Evolutionary conservation across 2,113 vertebrate genomes (phyloP).

Genomic region (Cercocebus atys): DNA sequence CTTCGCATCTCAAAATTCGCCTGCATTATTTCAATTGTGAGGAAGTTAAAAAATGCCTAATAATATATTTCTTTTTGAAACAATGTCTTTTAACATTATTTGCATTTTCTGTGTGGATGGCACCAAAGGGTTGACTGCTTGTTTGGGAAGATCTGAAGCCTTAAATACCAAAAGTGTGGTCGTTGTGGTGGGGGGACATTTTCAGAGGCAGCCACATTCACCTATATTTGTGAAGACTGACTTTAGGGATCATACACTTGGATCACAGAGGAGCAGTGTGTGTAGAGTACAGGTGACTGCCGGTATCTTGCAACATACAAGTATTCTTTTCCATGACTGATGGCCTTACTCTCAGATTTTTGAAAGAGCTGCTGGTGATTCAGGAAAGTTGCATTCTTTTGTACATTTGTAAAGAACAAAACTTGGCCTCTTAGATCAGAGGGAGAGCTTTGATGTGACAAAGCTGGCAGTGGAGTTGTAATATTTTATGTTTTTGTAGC

Average conservation of each 20-base stretch:
- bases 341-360: background rate
- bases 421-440: background rate
- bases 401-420: slow-evolving; percentile 27
- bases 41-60: background rate
- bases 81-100: background rate
- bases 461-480: background rate
- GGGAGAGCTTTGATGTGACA: slow-evolving; percentile 36
- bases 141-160: background rate
- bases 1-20: background rate
- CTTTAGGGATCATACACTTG: background rate
- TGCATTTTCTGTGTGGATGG: background rate
- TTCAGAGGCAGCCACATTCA: background rate
- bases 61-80: background rate
- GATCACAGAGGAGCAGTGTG: background rate
- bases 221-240: background rate
- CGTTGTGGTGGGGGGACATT: background rate
- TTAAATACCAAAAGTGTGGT: background rate
- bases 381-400: background rate
- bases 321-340: background rate
- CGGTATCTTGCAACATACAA: background rate
- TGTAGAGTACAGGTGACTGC: background rate
- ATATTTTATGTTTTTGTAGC: slow-evolving; percentile 23
- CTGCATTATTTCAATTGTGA: slow-evolving; percentile 17
- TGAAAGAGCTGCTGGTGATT: slow-evolving; percentile 32
- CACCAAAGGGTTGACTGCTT: background rate